phyloP scores from a whole-genome alignment of 2,797 vertebrate genomes.

The Pseudochirops cupreus region DNA sequence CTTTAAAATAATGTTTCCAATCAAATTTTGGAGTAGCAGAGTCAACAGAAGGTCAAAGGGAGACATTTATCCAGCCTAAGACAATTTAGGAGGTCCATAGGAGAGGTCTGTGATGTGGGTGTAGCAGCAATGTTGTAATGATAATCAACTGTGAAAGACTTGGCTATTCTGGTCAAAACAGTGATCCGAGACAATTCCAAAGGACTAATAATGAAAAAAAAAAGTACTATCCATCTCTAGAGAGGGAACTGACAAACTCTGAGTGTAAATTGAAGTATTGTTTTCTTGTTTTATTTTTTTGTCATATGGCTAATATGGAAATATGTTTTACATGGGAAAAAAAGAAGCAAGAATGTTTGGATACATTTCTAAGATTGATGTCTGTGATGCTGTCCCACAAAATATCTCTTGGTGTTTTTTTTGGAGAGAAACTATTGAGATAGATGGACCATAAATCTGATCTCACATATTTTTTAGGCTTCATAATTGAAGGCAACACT shows the following conservation, averaged over 20 bases:
- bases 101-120: not conserved
- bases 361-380: not conserved
- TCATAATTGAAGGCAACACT: slow-evolving; percentile 54
- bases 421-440: slow-evolving; percentile 16
- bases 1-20: not conserved
- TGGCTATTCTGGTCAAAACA: not conserved
- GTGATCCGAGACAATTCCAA: not conserved
- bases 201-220: not conserved
- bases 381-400: not conserved
- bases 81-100: not conserved
- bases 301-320: not conserved
- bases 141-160: not conserved
- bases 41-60: not conserved
- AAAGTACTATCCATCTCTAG: not conserved
- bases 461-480: slow-evolving; percentile 40
- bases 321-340: not conserved
- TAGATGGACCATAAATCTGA: slow-evolving; percentile 9
- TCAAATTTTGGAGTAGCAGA: not conserved
- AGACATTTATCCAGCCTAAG: not conserved
- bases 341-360: not conserved
- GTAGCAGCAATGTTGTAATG: not conserved
- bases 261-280: not conserved
- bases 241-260: not conserved
- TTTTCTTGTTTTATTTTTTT: not conserved
- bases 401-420: not conserved